Conservation (phyloP, 1,140 invertebrate genomes). For the Augochlora pura region DNA sequence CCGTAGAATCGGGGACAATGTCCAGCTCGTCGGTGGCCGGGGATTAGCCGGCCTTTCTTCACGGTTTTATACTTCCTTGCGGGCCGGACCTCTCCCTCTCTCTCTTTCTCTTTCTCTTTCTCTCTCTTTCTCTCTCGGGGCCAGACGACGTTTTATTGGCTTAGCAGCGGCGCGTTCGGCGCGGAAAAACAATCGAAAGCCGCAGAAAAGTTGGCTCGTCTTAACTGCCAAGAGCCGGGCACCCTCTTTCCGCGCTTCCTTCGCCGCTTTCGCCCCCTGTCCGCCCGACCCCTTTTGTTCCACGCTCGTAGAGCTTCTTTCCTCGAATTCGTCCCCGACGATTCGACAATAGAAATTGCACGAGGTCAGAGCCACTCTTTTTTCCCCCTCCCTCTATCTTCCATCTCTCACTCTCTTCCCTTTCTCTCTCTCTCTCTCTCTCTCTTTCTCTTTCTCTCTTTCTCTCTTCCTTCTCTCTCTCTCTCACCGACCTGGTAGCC, state of each 20-base stretch:
- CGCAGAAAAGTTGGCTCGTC: constrained; percentile 65
- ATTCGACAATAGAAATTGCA: constrained; percentile 67
- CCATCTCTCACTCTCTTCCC: no score
- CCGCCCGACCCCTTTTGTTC: constrained; percentile 38
- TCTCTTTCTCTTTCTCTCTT: no score
- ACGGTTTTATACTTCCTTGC: constrained; percentile 12
- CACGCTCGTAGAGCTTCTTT: constrained; percentile 42
- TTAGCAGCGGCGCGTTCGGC: constrained; percentile 24
- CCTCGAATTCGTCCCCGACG: constrained; percentile 42
- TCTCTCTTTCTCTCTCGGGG: no score
- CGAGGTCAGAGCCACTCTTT: constrained; percentile 41
- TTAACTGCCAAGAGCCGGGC: constrained; percentile 51
- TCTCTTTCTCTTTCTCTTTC: no score
- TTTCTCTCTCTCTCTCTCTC: no score
- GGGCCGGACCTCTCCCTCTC: neutral
- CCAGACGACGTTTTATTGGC: constrained; percentile 52
- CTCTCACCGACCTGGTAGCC: neutral
- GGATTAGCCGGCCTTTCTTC: constrained; percentile 25
- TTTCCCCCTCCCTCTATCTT: no score
- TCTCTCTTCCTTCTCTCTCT: no score
- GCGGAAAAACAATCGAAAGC: constrained; percentile 65
- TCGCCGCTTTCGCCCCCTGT: constrained; percentile 46
- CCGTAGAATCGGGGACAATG: constrained; percentile 6
- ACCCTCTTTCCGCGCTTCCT: constrained; percentile 13
- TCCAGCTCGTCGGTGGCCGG: constrained; percentile 10